Evolutionary conservation across 2,113 vertebrate genomes (phyloP).

Genomic region (Gulo gulo): DNA sequence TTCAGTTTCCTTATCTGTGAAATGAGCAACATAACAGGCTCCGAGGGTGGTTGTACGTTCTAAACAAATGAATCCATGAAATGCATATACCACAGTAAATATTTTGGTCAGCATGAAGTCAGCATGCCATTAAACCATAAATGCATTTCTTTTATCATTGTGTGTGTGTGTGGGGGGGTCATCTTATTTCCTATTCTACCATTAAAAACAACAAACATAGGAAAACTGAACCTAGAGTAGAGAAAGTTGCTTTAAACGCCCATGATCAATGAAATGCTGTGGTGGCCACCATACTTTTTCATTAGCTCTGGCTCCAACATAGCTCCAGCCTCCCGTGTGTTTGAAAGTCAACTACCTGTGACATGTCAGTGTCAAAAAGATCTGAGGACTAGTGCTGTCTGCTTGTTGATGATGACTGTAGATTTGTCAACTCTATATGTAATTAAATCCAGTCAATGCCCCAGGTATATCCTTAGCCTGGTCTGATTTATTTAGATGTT

Average conservation of each 20-base stretch:
- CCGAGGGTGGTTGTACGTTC: not conserved
- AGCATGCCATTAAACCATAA: not conserved
- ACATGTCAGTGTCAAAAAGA: not conserved
- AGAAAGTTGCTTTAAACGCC: not conserved
- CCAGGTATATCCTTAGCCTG: conserved; percentile 40
- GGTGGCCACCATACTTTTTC: rapidly evolving
- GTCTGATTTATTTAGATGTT: conserved; percentile 55
- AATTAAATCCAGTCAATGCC: conserved; percentile 50
- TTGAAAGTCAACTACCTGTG: not conserved
- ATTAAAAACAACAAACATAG: not conserved
- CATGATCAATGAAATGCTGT: not conserved
- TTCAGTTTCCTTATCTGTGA: not conserved
- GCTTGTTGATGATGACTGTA: not conserved
- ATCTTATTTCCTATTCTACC: not conserved
- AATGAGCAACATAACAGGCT: not conserved
- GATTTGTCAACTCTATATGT: not conserved
- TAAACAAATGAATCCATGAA: not conserved
- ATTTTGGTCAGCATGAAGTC: not conserved
- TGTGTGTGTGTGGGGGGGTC: not conserved
- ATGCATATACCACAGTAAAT: not conserved
- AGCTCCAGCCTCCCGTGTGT: not conserved
- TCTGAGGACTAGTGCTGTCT: not conserved
- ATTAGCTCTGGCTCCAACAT: not conserved
- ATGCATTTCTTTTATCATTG: not conserved
- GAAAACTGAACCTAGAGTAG: not conserved